phyloP scores from a whole-genome alignment of 2,888 invertebrate species.

The Empis livida region DNA sequence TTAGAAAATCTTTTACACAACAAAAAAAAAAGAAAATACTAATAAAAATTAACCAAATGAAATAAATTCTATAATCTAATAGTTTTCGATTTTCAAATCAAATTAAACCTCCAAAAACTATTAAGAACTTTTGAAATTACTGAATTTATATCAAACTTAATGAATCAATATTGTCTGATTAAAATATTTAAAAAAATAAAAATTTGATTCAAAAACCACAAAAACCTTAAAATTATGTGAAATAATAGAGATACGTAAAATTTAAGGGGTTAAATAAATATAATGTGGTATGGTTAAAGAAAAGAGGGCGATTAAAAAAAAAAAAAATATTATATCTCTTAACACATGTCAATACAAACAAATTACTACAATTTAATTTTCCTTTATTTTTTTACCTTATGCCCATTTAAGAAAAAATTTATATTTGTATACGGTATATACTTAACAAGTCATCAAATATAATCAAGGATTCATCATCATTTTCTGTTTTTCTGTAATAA shows the following conservation, averaged over 20 bases:
- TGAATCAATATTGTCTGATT: too few relatives aligned
- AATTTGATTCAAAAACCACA: background rate
- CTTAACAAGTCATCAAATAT: background rate
- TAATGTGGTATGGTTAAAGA: background rate
- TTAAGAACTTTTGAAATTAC: too few relatives aligned
- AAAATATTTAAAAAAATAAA: too few relatives aligned
- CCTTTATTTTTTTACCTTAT: background rate
- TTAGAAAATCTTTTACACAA: too few relatives aligned
- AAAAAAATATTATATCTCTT: conserved; percentile 13
- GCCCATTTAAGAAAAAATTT: background rate
- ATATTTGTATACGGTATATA: background rate
- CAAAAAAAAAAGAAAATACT: too few relatives aligned
- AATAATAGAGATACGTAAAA: background rate
- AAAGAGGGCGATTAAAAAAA: too few relatives aligned
- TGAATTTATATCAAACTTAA: too few relatives aligned
- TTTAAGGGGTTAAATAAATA: background rate
- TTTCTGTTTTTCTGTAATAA: background rate
- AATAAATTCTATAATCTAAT: too few relatives aligned
- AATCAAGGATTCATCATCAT: background rate
- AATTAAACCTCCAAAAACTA: too few relatives aligned
- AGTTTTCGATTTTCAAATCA: too few relatives aligned
- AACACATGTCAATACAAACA: conserved; percentile 22
- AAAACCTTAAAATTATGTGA: background rate
- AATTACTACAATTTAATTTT: conserved; percentile 19
- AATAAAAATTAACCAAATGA: too few relatives aligned